These are phyloP conservation scores for Aplodontia rufa DNA, from an alignment of 2,113 vertebrate species.

Conservation along the genomic window DNA sequence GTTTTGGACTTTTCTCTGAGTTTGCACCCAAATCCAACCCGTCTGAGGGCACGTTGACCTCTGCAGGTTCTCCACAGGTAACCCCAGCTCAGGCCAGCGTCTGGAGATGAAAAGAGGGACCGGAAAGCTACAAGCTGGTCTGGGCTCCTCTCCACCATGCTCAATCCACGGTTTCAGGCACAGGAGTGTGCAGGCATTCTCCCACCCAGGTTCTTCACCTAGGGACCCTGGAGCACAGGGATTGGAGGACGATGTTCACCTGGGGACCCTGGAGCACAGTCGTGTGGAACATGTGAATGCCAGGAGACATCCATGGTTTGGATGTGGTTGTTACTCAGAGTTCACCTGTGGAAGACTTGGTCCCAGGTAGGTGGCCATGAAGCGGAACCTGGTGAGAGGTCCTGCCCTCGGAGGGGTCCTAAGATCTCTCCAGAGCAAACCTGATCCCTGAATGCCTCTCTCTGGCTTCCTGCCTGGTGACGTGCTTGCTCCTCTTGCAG, in stretches of 20 bases:
- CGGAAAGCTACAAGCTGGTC: neutral
- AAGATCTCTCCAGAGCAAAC: neutral
- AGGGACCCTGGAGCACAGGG: neutral
- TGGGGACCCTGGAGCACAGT: neutral
- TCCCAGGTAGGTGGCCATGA: neutral
- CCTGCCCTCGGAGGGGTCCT: neutral
- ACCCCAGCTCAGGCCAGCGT: neutral
- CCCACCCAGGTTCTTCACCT: neutral
- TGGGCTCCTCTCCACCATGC: neutral
- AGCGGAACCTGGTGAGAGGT: no score
- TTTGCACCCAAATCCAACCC: neutral
- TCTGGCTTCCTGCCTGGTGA: neutral
- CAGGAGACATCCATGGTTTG: neutral
- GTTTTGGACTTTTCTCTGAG: neutral
- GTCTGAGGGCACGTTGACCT: neutral
- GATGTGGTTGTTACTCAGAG: neutral
- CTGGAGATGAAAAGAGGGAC: neutral
- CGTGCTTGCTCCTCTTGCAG: neutral
- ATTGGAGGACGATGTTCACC: no score
- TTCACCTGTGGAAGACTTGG: no score
- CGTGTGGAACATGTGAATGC: accelerated
- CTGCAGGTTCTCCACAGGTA: neutral
- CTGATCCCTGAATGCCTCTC: no score
- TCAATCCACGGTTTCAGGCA: neutral
- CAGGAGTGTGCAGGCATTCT: neutral